phyloP scores from a whole-genome alignment of 2,797 vertebrate genomes.

The Sebastes glaucus region DNA sequence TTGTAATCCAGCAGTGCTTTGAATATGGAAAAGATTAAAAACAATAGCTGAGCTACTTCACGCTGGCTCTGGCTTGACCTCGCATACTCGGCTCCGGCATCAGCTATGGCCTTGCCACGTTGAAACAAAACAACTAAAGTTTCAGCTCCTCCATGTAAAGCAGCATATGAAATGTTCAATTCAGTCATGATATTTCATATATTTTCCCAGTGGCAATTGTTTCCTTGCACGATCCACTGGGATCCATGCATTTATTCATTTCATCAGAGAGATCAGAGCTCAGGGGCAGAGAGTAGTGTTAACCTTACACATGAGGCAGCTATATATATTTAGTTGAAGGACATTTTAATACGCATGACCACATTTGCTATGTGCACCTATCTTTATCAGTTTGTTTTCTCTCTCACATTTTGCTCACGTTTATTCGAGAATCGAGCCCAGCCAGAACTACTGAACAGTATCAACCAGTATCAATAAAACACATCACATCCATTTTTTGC shows the following conservation, averaged over 20 bases:
- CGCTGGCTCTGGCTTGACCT: conserved; percentile 25
- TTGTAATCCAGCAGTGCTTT: conserved; percentile 8
- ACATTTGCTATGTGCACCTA: neutral
- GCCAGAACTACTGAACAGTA: neutral
- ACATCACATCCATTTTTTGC: neutral
- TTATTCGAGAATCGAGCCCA: neutral
- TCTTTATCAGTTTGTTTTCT: neutral
- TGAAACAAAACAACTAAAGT: neutral
- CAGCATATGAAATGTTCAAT: neutral
- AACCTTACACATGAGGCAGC: neutral
- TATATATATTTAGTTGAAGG: neutral
- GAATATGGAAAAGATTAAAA: conserved; percentile 44
- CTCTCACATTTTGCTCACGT: neutral
- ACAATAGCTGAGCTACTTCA: conserved; percentile 24
- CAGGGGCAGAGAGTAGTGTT: neutral
- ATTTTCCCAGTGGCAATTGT: neutral
- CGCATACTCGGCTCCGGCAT: neutral
- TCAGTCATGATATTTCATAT: neutral
- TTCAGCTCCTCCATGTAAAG: neutral
- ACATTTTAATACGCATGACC: neutral
- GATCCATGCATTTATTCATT: conserved; percentile 4
- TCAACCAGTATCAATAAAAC: neutral
- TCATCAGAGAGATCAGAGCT: conserved; percentile 4
- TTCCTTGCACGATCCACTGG: neutral
- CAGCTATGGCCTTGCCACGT: neutral